phyloP scores from a whole-genome alignment of 2,888 invertebrate species.

The Aethes cnicana region DNA sequence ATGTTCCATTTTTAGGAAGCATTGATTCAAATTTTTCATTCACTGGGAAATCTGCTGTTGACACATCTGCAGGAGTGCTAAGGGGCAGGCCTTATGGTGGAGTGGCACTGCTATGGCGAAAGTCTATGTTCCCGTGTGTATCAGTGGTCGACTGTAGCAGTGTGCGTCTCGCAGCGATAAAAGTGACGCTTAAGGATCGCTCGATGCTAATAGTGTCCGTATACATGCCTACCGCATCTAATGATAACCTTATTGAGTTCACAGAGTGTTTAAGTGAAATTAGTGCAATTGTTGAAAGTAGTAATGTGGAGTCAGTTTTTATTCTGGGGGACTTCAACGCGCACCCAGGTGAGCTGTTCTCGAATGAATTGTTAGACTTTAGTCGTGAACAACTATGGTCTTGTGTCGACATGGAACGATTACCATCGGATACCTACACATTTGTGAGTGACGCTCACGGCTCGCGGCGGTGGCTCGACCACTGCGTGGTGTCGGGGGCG shows the following conservation, averaged over 20 bases:
- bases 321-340: neutral
- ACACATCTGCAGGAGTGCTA: neutral
- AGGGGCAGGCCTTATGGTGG: neutral
- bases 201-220: neutral
- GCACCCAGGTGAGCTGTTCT: too few species aligned
- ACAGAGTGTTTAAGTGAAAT: slow-evolving; percentile 1
- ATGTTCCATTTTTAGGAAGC: too few species aligned
- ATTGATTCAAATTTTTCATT: too few species aligned
- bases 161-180: slow-evolving; percentile 1
- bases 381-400: too few species aligned
- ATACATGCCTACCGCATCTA: neutral
- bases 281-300: neutral
- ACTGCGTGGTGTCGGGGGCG: too few species aligned
- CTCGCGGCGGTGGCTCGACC: too few species aligned
- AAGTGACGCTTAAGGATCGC: neutral
- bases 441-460: too few species aligned
- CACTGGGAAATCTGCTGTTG: neutral
- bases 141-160: neutral
- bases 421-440: too few species aligned
- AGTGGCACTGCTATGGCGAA: neutral
- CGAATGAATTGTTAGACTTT: too few species aligned
- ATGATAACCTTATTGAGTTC: neutral
- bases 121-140: neutral
- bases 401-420: too few species aligned
- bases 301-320: neutral